Percentiles rank a stretch among this genome's conserved stretches.
phyloP scores from a whole-genome alignment of 1,140 invertebrate species.

The Rhysida immarginata region DNA sequence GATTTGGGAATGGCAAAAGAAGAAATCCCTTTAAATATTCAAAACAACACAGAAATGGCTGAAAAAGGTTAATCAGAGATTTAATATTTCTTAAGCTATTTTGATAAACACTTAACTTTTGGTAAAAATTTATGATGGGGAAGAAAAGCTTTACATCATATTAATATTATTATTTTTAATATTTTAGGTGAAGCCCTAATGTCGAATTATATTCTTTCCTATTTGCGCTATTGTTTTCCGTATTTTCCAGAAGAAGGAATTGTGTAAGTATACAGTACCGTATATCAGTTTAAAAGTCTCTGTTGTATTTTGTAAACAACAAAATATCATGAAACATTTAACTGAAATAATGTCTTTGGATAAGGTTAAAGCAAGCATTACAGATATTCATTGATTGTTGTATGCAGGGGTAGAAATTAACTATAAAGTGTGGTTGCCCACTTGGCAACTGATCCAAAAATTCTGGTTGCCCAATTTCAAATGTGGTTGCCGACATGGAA shows the following conservation, averaged over 20 bases:
- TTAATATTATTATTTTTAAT: too few relatives aligned
- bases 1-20: conserved; percentile 45
- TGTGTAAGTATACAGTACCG: too few relatives aligned
- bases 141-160: too few relatives aligned
- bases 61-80: conserved; percentile 36
- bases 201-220: conserved; percentile 38
- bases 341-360: conserved; percentile 11
- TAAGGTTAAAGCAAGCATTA: too few relatives aligned
- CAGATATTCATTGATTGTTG: too few relatives aligned
- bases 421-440: too few relatives aligned
- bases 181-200: conserved; percentile 33
- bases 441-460: too few relatives aligned
- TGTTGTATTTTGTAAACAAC: neutral
- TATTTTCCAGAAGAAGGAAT: conserved; percentile 53
- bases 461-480: too few relatives aligned
- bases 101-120: neutral
- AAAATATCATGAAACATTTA: conserved; percentile 2
- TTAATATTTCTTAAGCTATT: neutral
- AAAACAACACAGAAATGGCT: conserved; percentile 51
- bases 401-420: too few relatives aligned
- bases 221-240: conserved; percentile 46
- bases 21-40: conserved; percentile 36
- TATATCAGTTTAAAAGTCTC: too few relatives aligned
- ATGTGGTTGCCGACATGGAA: too few relatives aligned
- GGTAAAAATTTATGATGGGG: neutral